phyloP scores from a whole-genome alignment of 2,113 vertebrate genomes.

The Vulpes lagopus region DNA sequence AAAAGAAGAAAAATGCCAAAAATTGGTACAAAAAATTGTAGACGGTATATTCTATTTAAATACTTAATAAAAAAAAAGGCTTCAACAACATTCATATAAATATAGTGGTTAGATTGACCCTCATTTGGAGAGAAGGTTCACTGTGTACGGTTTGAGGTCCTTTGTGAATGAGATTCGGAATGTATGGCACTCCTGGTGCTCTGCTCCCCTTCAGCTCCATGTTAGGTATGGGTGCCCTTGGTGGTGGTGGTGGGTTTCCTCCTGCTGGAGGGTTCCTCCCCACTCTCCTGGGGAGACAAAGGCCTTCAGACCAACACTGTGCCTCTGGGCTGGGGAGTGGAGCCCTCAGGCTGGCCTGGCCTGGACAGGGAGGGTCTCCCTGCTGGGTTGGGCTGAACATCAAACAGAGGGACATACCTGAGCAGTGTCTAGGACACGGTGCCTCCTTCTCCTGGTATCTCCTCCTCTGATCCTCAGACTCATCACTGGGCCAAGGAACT shows the following conservation, averaged over 20 bases:
- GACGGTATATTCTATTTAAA: not conserved
- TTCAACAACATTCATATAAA: not conserved
- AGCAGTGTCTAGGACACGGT: not conserved
- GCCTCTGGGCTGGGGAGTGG: not conserved
- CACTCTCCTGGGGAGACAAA: not conserved
- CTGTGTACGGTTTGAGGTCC: not conserved
- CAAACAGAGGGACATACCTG: not conserved
- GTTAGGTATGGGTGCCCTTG: not conserved
- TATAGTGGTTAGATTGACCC: not conserved
- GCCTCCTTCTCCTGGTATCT: not conserved
- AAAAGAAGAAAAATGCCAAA: not conserved
- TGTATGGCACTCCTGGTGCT: fast-evolving
- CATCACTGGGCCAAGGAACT: not conserved
- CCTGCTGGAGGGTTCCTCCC: not conserved
- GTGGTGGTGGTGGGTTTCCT: not conserved
- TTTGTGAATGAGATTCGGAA: not conserved
- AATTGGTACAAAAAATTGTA: not conserved
- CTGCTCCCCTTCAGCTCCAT: fast-evolving
- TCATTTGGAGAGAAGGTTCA: not conserved
- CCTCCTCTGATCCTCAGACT: not conserved
- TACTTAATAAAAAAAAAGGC: not conserved
- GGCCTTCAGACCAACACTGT: not conserved
- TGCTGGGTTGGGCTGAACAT: not conserved
- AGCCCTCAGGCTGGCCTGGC: too few relatives aligned
- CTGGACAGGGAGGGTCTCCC: not conserved